A percentile compares a stretch with the other conserved stretches of the same genome.
phyloP scores from a whole-genome alignment of 2,797 vertebrate species.

The Buphagus erythrorhynchus region DNA sequence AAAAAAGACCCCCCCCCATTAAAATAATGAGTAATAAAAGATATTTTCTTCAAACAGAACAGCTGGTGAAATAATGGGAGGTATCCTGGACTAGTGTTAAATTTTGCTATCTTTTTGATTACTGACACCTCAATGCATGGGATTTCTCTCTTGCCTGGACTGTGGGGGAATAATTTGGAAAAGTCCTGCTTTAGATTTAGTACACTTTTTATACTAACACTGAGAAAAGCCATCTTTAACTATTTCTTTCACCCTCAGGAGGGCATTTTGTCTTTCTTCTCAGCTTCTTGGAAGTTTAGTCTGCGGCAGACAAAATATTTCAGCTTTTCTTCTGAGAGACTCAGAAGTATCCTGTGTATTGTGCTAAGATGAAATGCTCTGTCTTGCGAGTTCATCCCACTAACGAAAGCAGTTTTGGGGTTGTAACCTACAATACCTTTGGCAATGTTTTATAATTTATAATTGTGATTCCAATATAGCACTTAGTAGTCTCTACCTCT shows the following conservation, averaged over 20 bases:
- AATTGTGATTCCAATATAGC: background rate
- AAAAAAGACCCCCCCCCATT: background rate
- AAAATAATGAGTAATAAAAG: background rate
- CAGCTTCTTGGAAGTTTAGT: background rate
- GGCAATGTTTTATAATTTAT: background rate
- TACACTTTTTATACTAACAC: background rate
- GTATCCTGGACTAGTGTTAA: background rate
- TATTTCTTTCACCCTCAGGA: background rate
- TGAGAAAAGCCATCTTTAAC: background rate
- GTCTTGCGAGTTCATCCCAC: background rate
- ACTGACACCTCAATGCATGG: background rate
- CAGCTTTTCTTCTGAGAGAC: background rate
- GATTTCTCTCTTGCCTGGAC: background rate
- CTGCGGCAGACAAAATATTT: background rate
- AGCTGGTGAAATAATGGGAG: background rate
- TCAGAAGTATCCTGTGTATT: background rate
- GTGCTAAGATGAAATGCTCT: background rate
- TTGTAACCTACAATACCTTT: background rate
- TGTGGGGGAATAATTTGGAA: background rate
- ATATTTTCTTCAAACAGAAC: background rate
- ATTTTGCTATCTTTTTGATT: background rate
- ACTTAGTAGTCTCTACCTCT: background rate
- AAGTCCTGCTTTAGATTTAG: background rate
- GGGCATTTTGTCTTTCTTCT: background rate
- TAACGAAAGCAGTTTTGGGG: background rate